These are phyloP conservation scores for Psilopogon haemacephalus DNA, from an alignment of 2,113 vertebrate species.

Conservation along the genomic window DNA sequence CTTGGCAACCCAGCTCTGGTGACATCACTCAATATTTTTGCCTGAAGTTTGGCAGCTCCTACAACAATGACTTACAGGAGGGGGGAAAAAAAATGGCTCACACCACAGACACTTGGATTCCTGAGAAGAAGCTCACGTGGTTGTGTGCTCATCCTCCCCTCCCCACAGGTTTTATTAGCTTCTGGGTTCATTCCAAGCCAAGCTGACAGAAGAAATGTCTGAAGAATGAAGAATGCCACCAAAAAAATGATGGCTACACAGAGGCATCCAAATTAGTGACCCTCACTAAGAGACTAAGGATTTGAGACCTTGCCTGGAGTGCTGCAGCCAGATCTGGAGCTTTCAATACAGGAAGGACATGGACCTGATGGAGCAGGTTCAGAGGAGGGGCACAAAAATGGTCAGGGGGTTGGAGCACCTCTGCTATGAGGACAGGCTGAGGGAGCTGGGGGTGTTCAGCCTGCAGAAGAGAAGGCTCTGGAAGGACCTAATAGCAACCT, in stretches of 20 bases:
- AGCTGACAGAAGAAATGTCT: not conserved
- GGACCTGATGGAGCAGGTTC: no score
- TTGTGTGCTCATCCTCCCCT: not conserved
- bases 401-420: no score
- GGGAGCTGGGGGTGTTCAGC: no score
- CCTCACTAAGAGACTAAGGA: not conserved
- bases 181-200: not conserved
- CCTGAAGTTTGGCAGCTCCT: slow-evolving; percentile 35
- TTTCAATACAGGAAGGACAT: no score
- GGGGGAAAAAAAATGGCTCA: slow-evolving; percentile 23
- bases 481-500: no score
- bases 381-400: no score
- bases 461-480: no score
- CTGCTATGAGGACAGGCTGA: no score
- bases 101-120: not conserved
- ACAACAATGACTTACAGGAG: slow-evolving; percentile 6
- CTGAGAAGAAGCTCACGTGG: not conserved
- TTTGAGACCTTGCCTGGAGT: no score
- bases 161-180: not conserved
- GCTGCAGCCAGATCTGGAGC: no score
- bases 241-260: not conserved
- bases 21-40: slow-evolving; percentile 37
- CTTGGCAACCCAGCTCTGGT: slow-evolving; percentile 16
- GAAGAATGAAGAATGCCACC: not conserved
- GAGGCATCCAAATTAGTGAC: not conserved